phyloP scores from a whole-genome alignment of 2,797 vertebrate genomes.

The Takifugu ocellatus region DNA sequence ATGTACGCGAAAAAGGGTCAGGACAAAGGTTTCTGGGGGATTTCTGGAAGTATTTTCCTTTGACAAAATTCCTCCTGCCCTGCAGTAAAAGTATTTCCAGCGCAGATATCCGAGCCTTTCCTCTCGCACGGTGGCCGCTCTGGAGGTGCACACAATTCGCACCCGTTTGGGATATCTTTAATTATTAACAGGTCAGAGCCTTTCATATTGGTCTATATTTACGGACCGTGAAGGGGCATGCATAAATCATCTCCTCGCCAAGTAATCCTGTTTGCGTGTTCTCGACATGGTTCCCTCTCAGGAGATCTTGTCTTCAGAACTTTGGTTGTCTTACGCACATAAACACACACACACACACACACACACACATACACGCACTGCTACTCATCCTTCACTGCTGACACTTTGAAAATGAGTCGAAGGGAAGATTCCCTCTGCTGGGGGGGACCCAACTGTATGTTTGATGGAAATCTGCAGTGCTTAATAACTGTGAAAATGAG shows the following conservation, averaged over 20 bases:
- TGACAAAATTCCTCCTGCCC: background rate
- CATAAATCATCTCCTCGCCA: constrained; percentile 61
- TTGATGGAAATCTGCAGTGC: constrained; percentile 27
- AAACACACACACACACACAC: background rate
- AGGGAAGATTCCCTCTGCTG: constrained; percentile 19
- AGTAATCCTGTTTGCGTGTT: constrained; percentile 48
- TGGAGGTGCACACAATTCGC: constrained; percentile 35
- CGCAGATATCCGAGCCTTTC: constrained; percentile 24
- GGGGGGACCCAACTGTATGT: constrained; percentile 15
- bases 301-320: constrained; percentile 28
- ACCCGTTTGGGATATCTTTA: constrained; percentile 46
- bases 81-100: constrained; percentile 9
- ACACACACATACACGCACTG: background rate
- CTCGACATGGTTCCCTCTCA: constrained; percentile 28
- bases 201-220: constrained; percentile 68
- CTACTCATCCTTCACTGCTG: background rate
- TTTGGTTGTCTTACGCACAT: constrained; percentile 3
- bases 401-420: constrained; percentile 9
- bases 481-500: constrained; percentile 55
- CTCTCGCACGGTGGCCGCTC: constrained; percentile 13
- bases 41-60: background rate
- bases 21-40: constrained; percentile 1
- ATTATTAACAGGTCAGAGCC: constrained; percentile 66
- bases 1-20: constrained; percentile 4
- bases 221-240: constrained; percentile 49